Evolutionary conservation across 2,113 vertebrate genomes (phyloP), one percentile per base, ranked within the genome.

Genomic region (Brevimyrus niger): DNA sequence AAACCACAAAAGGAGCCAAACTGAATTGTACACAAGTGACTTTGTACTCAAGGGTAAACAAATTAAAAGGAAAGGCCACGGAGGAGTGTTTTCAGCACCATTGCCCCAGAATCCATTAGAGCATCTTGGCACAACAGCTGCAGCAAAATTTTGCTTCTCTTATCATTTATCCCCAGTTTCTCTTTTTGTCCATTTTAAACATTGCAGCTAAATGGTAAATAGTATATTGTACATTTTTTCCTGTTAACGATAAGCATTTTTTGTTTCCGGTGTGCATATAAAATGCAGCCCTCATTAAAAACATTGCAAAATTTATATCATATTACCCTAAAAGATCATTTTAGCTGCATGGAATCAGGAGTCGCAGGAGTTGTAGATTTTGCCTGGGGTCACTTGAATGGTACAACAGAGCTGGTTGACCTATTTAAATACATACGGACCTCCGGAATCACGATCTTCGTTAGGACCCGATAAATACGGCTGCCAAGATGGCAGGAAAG

Each of bases 41-140:
- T 84, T 84, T 46, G 38, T 47, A 44, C 44, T 84, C 82, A 84
- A 84, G 38, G 73, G 73, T 80, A 80, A 80, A 80, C 73, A 80
- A 80, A 80, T 80, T 80, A 80, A 80, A 80, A 80, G 31, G 73
- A 80, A 80, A 47, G 44, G 47, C 21, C 47, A 47, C 13, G 44
- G 44, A 23, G 38, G 19, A 47, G 47, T 5, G 42, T 47, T 48
- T 84, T 84, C 82, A 46, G 23, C 38, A 84, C 21, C 8, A 42
- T 19, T 84, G 38, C 44, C 44, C 82, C 21, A 84, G 82, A 84
- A 84, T 84, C 19, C 82, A 46, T n/a, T 47, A 84, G 7, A 84
- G 23, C 21, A 47, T 47, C 42, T 84, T 46, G 19, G 38, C 13
- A 84, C 21, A 84, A n/a, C 44, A 47, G 82, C 21, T n/a, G 6